These are phyloP conservation scores for Scaptomyza hsui DNA, from an alignment of 1,140 invertebrate species.

Conservation along the genomic window DNA sequence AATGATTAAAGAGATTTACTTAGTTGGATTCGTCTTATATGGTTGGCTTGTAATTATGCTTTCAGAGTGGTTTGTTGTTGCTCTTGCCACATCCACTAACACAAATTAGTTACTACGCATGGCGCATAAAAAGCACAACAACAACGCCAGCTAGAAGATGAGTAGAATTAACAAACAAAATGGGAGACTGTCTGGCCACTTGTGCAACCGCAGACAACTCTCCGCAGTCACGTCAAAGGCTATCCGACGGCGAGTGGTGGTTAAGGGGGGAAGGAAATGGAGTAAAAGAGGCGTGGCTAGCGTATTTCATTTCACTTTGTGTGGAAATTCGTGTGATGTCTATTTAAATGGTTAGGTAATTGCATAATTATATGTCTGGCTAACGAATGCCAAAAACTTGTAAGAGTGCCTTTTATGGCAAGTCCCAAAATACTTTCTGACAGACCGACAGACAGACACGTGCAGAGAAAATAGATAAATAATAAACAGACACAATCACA, in stretches of 20 bases:
- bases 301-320: conserved; percentile 67
- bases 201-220: conserved; percentile 66
- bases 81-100: conserved; percentile 25
- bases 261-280: no score
- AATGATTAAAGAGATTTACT: background rate
- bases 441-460: background rate
- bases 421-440: background rate
- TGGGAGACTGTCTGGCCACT: conserved; percentile 42
- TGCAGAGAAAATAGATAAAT: conserved; percentile 31
- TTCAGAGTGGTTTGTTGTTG: conserved; percentile 11
- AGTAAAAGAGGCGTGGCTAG: conserved; percentile 1
- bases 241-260: background rate
- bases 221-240: conserved; percentile 70
- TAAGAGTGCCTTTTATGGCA: background rate
- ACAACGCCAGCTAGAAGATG: background rate
- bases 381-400: conserved; percentile 44
- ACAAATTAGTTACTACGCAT: conserved; percentile 62
- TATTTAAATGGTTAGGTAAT: conserved; percentile 81
- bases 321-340: conserved; percentile 65
- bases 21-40: conserved; percentile 16
- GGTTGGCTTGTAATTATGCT: conserved; percentile 50
- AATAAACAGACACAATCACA: conserved; percentile 1
- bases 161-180: background rate
- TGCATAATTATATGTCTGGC: conserved; percentile 74
- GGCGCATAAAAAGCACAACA: conserved; percentile 24